These are phyloP conservation scores for Ptyas mucosa DNA, from an alignment of 2,113 vertebrate genomes.

Conservation along the genomic window DNA sequence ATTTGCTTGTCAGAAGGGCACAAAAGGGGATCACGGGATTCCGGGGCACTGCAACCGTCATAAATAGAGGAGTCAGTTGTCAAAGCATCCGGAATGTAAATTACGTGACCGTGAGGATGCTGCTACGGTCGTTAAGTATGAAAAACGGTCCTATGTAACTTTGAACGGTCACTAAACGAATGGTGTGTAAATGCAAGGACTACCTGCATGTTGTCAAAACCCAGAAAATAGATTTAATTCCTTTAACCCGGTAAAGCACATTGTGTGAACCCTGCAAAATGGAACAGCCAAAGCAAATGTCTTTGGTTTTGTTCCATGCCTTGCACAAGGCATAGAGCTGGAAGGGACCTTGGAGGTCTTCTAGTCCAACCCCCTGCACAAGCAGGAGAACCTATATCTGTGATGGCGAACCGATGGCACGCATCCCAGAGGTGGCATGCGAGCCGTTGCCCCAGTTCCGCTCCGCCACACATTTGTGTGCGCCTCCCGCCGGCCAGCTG, in stretches of 20 bases:
- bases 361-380: no score
- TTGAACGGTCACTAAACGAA: no score
- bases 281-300: neutral
- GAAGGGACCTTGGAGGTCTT: no score
- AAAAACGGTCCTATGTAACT: no score
- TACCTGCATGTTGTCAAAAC: neutral
- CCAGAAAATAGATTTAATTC: neutral
- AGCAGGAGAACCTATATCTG: no score
- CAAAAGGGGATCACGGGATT: neutral
- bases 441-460: no score
- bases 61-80: neutral
- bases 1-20: neutral
- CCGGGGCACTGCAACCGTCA: neutral
- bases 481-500: no score
- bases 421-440: no score
- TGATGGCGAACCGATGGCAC: no score
- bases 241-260: neutral
- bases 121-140: no score
- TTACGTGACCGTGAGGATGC: neutral
- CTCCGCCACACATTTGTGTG: no score
- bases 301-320: neutral
- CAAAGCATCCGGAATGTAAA: neutral
- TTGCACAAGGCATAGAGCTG: neutral
- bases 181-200: no score
- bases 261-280: neutral